These are phyloP conservation scores for Rallus limicola DNA, from an alignment of 2,113 vertebrate genomes.

Conservation along the genomic window DNA sequence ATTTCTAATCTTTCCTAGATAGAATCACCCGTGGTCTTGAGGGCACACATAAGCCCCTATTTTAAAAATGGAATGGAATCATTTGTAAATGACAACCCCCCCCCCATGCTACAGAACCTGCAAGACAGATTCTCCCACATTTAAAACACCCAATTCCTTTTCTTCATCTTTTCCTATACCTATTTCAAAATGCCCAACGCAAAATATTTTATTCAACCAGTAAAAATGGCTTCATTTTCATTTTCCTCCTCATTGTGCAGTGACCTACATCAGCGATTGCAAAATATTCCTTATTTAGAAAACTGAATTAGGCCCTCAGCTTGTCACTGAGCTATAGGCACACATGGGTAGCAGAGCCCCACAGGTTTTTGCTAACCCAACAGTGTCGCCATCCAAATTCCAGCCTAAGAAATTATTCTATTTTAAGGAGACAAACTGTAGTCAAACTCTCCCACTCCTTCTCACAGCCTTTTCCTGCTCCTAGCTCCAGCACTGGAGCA, in stretches of 20 bases:
- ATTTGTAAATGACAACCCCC: neutral
- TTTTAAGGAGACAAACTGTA: neutral
- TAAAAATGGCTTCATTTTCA: neutral
- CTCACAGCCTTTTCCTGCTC: neutral
- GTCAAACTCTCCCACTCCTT: neutral
- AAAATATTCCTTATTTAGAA: neutral
- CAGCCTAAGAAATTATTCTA: neutral
- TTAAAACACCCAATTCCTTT: neutral
- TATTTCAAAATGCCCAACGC: neutral
- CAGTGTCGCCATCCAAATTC: neutral
- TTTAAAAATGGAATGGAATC: neutral
- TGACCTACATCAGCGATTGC: neutral
- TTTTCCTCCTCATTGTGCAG: neutral
- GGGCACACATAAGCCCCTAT: neutral
- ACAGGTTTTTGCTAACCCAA: neutral
- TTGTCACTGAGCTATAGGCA: neutral
- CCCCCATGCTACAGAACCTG: too few relatives aligned
- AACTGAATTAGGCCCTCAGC: neutral
- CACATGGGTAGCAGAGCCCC: accelerated
- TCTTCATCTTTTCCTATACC: neutral
- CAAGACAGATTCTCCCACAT: neutral
- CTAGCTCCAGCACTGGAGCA: neutral
- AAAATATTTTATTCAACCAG: neutral
- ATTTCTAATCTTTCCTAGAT: neutral
- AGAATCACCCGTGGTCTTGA: neutral